Conservation (phyloP, 2,888 invertebrate species). For the Anorthoa munda region DNA sequence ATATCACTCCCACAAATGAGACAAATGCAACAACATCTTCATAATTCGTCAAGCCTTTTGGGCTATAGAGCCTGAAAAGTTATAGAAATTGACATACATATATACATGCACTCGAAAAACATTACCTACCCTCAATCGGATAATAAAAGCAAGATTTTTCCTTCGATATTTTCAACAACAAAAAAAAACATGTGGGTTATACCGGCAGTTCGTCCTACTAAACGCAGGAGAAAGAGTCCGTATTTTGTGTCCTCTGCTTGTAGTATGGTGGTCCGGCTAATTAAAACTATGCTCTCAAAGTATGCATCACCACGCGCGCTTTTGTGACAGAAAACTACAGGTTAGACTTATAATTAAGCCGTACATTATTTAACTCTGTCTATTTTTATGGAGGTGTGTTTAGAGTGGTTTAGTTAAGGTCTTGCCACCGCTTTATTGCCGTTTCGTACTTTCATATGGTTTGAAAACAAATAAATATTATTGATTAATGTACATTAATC, state of each 20-base stretch:
- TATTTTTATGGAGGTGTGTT: background rate
- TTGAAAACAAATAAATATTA: too few species aligned
- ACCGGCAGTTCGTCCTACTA: background rate
- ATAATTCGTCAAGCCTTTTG: too few species aligned
- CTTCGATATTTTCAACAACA: background rate
- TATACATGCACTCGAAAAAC: too few species aligned
- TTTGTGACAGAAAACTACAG: background rate
- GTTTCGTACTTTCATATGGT: too few species aligned
- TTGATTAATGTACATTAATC: too few species aligned
- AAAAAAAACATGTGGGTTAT: background rate
- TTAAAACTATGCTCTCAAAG: conserved; percentile 43
- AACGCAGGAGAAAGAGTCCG: conserved; percentile 1
- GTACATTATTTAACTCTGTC: background rate
- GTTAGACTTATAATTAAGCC: conserved; percentile 14
- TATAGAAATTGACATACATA: too few species aligned
- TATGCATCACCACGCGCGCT: background rate
- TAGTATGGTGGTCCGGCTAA: conserved; percentile 22
- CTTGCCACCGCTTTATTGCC: too few species aligned
- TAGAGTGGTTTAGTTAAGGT: background rate
- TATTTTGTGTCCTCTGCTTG: conserved; percentile 22
- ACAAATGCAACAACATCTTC: too few species aligned
- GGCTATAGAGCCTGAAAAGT: too few species aligned
- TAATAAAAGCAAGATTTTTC: background rate
- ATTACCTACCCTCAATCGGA: too few species aligned
- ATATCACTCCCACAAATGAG: too few species aligned